Evolutionary conservation across 1,140 invertebrate genomes (phyloP), one percentile per base, ranked within the genome.

Genomic region (Bradysia coprophila): DNA sequence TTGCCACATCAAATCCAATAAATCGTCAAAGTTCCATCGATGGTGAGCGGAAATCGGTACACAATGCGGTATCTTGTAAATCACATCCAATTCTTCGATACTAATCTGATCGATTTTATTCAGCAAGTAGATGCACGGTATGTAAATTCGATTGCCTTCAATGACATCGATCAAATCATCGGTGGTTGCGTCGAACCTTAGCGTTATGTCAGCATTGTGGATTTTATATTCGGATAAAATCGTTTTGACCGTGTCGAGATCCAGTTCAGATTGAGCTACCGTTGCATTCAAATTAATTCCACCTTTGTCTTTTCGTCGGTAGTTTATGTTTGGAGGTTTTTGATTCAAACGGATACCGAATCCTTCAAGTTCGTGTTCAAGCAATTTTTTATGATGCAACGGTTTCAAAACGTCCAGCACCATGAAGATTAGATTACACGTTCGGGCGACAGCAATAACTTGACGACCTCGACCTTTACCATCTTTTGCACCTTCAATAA

Each of bases 401-500:
- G 96, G 96, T 64, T 98, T 99, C 13, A 98, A 65, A 1, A 97
- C 95, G 65, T 99, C 96, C 19, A 99, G 65, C 2, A 98, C 92
- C 57, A 99, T 96, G 56, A 98, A 97, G 53, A 99, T 94, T 2
- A 99, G 71, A 62, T 88, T 92, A 59, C 95, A 98, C 0, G 96
- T 99, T 46, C 95, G 70, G 1, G 96, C 96, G 1, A 99, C 96
- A 21, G 96, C 95, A 57, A 99, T 99, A 4, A 99, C 96, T 71
- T 99, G 96, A 53, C 94, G 75, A 72, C 96, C 94, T 37, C 57
- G 57, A 56, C 57, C 57, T 47, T 60, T 60, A 34, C 87, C 87
- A 62, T 99, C 96, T 62, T 99, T 99, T n/a, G 96, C 96, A 49
- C 96, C 96, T 70, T 99, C 96, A 58, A 99, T 99, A 62, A 99